These are phyloP conservation scores for Anoplolepis gracilipes DNA, from an alignment of 1,140 invertebrate species.

Conservation along the genomic window DNA sequence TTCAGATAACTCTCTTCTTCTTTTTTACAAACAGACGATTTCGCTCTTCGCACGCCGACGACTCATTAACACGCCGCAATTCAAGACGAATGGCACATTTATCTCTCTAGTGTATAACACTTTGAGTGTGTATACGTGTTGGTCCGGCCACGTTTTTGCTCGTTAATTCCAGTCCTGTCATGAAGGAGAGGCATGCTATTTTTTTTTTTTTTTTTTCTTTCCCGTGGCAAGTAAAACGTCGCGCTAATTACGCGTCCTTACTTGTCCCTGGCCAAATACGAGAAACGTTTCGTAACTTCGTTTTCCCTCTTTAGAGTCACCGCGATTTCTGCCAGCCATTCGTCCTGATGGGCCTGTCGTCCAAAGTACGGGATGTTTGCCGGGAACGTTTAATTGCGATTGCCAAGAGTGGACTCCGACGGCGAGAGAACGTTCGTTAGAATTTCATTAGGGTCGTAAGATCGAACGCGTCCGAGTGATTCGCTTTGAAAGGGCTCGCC, in stretches of 20 bases:
- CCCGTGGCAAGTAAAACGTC: constrained; percentile 35
- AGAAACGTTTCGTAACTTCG: background rate
- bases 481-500: constrained; percentile 55
- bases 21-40: background rate
- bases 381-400: constrained; percentile 67
- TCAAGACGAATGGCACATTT: background rate
- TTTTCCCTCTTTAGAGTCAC: background rate
- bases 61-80: background rate
- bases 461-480: constrained; percentile 53
- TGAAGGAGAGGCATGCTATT: background rate
- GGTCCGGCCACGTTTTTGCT: constrained; percentile 5
- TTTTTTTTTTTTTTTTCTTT: constrained; percentile 9
- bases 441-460: constrained; percentile 76
- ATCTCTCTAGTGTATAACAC: background rate
- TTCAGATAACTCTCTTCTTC: background rate
- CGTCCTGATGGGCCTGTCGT: background rate
- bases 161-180: background rate
- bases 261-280: constrained; percentile 39
- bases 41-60: background rate
- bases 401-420: constrained; percentile 47
- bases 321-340: background rate
- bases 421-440: constrained; percentile 71
- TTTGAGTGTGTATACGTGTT: background rate
- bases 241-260: constrained; percentile 60
- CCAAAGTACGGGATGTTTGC: constrained; percentile 55